These are phyloP conservation scores for Ormyrus nitidulus DNA, from an alignment of 2,888 invertebrate species.

Conservation along the genomic window DNA sequence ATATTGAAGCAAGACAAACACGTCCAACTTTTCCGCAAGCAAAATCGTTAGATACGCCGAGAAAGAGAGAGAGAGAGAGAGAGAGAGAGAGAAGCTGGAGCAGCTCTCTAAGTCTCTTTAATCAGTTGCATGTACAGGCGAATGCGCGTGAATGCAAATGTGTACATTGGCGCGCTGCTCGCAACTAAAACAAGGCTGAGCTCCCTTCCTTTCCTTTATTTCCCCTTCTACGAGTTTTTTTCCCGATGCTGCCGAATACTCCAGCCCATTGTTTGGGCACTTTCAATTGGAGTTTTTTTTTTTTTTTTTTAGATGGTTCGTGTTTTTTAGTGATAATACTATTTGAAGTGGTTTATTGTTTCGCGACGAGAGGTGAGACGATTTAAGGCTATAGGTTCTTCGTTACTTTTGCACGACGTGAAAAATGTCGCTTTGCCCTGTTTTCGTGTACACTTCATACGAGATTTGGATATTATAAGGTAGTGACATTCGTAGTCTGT, in stretches of 20 bases:
- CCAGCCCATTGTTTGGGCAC: no score
- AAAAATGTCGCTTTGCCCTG: no score
- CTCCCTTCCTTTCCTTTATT: conserved; percentile 20
- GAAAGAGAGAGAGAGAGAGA: no score
- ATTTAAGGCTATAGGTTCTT: no score
- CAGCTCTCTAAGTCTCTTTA: conserved; percentile 23
- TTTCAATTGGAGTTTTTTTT: no score
- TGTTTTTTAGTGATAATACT: conserved; percentile 7
- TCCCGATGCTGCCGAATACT: no score
- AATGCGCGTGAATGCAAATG: conserved; percentile 35
- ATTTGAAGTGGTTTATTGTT: neutral
- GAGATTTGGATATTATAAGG: no score
- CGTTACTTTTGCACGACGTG: no score
- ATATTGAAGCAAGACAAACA: conserved; percentile 40
- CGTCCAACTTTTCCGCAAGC: neutral
- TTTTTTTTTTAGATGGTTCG: neutral
- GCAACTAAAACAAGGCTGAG: neutral
- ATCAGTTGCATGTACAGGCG: conserved; percentile 28
- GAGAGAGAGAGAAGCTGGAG: conserved; percentile 19
- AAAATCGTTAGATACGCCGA: conserved; percentile 27
- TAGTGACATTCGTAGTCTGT: no score
- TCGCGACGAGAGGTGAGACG: no score
- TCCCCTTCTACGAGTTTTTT: neutral
- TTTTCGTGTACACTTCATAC: no score
- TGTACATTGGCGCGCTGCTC: conserved; percentile 15